phyloP scores from a whole-genome alignment of 2,113 vertebrate species.

The Symphodus melops region DNA sequence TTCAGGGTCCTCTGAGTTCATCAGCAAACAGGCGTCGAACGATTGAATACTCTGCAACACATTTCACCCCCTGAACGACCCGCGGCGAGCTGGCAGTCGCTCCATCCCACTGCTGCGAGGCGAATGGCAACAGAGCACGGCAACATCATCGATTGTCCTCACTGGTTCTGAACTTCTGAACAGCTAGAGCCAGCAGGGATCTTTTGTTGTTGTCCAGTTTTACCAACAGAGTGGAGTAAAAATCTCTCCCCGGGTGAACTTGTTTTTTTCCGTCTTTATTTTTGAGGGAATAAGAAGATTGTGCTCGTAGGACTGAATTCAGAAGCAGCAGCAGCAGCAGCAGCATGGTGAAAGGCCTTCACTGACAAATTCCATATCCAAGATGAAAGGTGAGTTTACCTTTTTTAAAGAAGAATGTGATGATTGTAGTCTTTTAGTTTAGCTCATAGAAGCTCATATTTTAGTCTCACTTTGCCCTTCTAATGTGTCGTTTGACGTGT shows the following conservation, averaged over 20 bases:
- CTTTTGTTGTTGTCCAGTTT: slow-evolving; percentile 36
- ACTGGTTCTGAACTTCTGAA: slow-evolving; percentile 57
- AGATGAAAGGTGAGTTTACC: slow-evolving; percentile 68
- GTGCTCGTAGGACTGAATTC: not conserved
- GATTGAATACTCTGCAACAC: slow-evolving; percentile 11
- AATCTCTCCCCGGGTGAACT: not conserved
- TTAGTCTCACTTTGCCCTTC: not conserved
- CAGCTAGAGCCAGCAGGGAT: slow-evolving; percentile 46
- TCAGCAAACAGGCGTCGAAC: not conserved
- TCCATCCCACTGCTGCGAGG: slow-evolving; percentile 67
- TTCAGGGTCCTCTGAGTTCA: slow-evolving; percentile 44
- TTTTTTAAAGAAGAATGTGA: not conserved
- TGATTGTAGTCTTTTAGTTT: not conserved
- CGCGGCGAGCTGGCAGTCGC: slow-evolving; percentile 8
- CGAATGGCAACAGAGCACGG: slow-evolving; percentile 59
- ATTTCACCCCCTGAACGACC: slow-evolving; percentile 40
- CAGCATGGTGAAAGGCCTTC: slow-evolving; percentile 27
- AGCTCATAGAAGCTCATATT: not conserved
- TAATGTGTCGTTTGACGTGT: no score
- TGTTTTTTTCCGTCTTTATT: not conserved
- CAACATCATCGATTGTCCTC: slow-evolving; percentile 68
- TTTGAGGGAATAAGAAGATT: slow-evolving; percentile 17
- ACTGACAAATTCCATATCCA: slow-evolving; percentile 37
- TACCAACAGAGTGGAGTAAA: not conserved
- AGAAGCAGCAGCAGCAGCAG: no score